Evolutionary conservation across 1,140 invertebrate genomes (phyloP), one percentile per base, ranked within the genome.

Genomic region (Sinonovacula constricta): DNA sequence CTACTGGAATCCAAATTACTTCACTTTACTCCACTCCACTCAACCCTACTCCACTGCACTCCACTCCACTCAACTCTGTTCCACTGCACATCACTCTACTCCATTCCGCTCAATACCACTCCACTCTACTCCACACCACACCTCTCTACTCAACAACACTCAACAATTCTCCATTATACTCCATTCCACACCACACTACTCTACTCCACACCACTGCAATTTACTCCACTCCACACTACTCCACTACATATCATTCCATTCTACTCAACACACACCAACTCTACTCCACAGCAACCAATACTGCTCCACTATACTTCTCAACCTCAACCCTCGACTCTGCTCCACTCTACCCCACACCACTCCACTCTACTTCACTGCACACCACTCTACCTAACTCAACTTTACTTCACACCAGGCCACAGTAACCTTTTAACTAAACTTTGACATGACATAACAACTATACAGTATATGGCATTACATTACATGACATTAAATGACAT

Each of bases 301-400:
- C 15, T 57, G 56, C 56, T 57, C 15, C 24, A 24, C 56, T 57
- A 10, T 57, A 26, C 56, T 57, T 24, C n/a, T n/a, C n/a, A n/a
- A n/a, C 15, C 24, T 12, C 56, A 14, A 10, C 24, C 12, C 56
- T 57, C 56, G 12, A 24, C 56, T 57, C 56, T 57, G 56, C 56
- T 57, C 56, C 24, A 57, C 56, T 57, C 56, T 57, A 24, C 10
- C 24, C 56, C 24, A 57, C 56, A 14, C 56, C 26, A 12, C 56
- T 57, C 10, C 26, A 57, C 56, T 57, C 56, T 57, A 24, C 56
- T 57, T 24, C 24, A 57, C 56, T 57, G 12, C 24, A 24, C 22
- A 14, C 56, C 24, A 24, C 22, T 57, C 56, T 57, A 24, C 22
- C 24, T 24, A 14, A 24, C 22, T 57, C 56, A 14, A 24, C 22